Evolutionary conservation across 2,113 vertebrate species (phyloP).

Genomic region (Sander lucioperca): DNA sequence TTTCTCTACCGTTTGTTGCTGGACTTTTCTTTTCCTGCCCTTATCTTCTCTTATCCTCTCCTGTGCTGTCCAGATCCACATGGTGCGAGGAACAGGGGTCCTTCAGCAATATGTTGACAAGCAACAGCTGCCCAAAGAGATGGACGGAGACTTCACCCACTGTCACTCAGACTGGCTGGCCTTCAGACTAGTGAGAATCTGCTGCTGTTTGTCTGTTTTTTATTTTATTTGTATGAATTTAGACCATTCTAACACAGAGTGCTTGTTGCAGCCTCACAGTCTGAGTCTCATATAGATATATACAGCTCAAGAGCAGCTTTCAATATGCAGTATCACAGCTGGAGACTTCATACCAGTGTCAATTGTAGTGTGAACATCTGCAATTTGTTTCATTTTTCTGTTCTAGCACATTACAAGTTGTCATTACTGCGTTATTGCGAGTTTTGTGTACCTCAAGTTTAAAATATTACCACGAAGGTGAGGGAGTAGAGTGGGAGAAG

Average conservation of each 20-base stretch:
- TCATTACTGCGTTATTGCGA: too few relatives aligned
- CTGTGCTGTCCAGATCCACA: conserved; percentile 77
- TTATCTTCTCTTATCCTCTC: not conserved
- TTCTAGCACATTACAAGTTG: not conserved
- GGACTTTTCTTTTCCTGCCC: not conserved
- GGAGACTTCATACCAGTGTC: not conserved
- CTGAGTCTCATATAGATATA: not conserved
- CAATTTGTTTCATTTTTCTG: not conserved
- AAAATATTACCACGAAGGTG: not conserved
- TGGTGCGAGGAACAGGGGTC: conserved; percentile 78
- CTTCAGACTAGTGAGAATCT: conserved; percentile 84
- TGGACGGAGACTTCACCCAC: conserved; percentile 86
- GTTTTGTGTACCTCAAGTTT: not conserved
- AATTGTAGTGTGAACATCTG: not conserved
- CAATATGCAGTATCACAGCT: not conserved
- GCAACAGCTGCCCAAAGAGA: conserved; percentile 84
- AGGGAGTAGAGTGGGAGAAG: not conserved
- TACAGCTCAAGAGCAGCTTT: not conserved
- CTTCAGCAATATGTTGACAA: conserved; percentile 86
- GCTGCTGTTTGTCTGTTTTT: not conserved
- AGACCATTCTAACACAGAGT: not conserved
- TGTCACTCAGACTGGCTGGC: conserved; percentile 87
- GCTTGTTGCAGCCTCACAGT: not conserved
- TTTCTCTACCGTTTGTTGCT: not conserved
- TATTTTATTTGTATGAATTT: not conserved